Evolutionary conservation across 92 coral and sea anemone species (phyloP), one percentile per base, ranked within the genome.

Genomic region (Porites lobata): DNA sequence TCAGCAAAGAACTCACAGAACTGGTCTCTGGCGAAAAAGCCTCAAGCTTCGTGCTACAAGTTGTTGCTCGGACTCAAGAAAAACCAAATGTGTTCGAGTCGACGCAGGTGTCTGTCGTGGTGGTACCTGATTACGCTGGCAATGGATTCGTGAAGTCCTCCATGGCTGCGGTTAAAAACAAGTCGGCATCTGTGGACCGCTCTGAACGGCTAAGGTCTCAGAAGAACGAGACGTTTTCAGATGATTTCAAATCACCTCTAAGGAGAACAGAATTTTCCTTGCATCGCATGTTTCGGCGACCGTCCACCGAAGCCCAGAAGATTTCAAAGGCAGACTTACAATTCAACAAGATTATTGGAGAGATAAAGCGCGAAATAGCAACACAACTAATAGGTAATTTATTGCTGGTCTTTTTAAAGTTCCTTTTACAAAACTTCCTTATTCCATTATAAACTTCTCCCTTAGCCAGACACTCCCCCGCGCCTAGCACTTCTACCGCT

Each of bases 201-300:
- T 77, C 77, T 72, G 81, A 61, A 29, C 90, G 85, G 6, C 58
- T 82, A 26, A 81, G 93, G 50, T 58, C 72, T 51, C 53, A 19
- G 26, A 22, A 26, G 51, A 84, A 56, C 20, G 51, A 24, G 9
- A 78, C 73, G 2, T 53, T 50, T n/a, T 62, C 59, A 2, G 43
- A 26, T 13, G 22, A 79, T n/a, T 10, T 15, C 13, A 76, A 89
- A n/a, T 50, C 75, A 9, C 77, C 84, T 52, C 83, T 64, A 53
- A 93, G 93, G 7, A 65, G 43, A 56, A 80, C 84, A 29, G 98
- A 97, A 85, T 98, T 98, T 77, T 78, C 93, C 5, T 79, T 93
- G 38, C 99, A 98, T 90, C 98, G 99, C 43, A 83, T 98, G 79
- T 98, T 98, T 72, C 99, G 99, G 47, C 93, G 86, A 26, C 90